A percentile compares a stretch with the other conserved stretches of the same genome.
These are phyloP conservation scores for Drosophila sechellia DNA, from an alignment of 1,140 invertebrate species.

Conservation along the genomic window DNA sequence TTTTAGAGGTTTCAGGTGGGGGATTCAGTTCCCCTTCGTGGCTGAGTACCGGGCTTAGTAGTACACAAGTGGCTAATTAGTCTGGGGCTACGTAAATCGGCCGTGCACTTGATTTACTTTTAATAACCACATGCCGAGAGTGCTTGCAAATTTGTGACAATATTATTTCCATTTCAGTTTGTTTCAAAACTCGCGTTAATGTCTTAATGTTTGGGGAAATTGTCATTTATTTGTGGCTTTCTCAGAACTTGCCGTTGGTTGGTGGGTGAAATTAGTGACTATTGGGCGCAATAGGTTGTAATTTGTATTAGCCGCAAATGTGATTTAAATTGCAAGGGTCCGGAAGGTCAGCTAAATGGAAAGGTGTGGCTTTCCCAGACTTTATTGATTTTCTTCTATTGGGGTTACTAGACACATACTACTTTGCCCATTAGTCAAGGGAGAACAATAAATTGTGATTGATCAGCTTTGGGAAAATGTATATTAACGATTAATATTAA, in stretches of 20 bases:
- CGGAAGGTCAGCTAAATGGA: slow-evolving; percentile 1
- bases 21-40: background rate
- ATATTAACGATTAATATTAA: too few species aligned
- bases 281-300: slow-evolving; percentile 43
- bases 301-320: slow-evolving; percentile 68
- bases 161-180: slow-evolving; percentile 28
- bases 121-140: slow-evolving; percentile 60
- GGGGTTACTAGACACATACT: slow-evolving; percentile 12
- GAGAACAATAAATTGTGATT: background rate
- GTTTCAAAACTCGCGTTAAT: slow-evolving; percentile 42
- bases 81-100: slow-evolving; percentile 50
- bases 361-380: slow-evolving; percentile 18
- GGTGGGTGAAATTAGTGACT: slow-evolving; percentile 51
- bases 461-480: too few species aligned
- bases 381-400: slow-evolving; percentile 37
- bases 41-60: slow-evolving; percentile 1
- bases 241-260: background rate
- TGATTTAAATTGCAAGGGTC: slow-evolving; percentile 69
- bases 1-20: background rate
- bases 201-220: slow-evolving; percentile 68
- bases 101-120: slow-evolving; percentile 70
- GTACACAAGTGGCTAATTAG: slow-evolving; percentile 60
- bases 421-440: slow-evolving; percentile 2
- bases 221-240: slow-evolving; percentile 70
- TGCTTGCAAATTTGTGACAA: slow-evolving; percentile 55